Evolutionary conservation across 2,888 invertebrate species (phyloP).

Genomic region (Apodemia zela): DNA sequence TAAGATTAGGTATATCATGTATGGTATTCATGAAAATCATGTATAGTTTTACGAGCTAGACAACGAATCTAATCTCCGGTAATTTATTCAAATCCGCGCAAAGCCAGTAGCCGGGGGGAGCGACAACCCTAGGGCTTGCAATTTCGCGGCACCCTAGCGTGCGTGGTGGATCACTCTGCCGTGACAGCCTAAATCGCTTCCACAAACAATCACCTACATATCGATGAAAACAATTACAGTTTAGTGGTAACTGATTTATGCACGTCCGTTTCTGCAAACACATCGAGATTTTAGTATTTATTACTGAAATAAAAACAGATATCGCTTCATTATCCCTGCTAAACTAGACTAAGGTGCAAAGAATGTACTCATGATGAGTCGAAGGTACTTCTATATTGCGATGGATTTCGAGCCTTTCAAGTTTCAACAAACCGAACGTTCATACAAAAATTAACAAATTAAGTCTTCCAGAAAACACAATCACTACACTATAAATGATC

Average conservation of each 20-base stretch:
- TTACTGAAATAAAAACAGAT: too few relatives aligned
- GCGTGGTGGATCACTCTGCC: conserved; percentile 38
- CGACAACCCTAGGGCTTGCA: conserved; percentile 38
- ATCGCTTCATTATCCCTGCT: too few relatives aligned
- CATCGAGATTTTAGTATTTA: too few relatives aligned
- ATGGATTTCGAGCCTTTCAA: too few relatives aligned
- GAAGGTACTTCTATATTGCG: too few relatives aligned
- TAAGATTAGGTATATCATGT: background rate
- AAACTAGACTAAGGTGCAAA: too few relatives aligned
- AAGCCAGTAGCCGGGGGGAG: conserved; percentile 30
- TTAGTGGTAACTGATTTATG: conserved; percentile 2
- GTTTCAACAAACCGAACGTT: too few relatives aligned
- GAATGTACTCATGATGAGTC: too few relatives aligned
- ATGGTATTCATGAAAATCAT: conserved; percentile 3
- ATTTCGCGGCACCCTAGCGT: conserved; percentile 36
- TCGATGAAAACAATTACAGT: conserved; percentile 21
- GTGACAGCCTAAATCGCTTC: conserved; percentile 19
- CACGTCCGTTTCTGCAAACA: conserved; percentile 3
- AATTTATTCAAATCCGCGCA: conserved; percentile 40
- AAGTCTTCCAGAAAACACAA: too few relatives aligned
- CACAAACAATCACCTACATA: conserved; percentile 16
- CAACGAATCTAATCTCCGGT: conserved; percentile 35
- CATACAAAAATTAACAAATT: too few relatives aligned
- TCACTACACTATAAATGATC: too few relatives aligned
- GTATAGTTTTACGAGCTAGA: conserved; percentile 19